A percentile compares a stretch with the other conserved stretches of the same genome.
phyloP scores from a whole-genome alignment of 2,888 invertebrate genomes.

The Syrista parreyssii region DNA sequence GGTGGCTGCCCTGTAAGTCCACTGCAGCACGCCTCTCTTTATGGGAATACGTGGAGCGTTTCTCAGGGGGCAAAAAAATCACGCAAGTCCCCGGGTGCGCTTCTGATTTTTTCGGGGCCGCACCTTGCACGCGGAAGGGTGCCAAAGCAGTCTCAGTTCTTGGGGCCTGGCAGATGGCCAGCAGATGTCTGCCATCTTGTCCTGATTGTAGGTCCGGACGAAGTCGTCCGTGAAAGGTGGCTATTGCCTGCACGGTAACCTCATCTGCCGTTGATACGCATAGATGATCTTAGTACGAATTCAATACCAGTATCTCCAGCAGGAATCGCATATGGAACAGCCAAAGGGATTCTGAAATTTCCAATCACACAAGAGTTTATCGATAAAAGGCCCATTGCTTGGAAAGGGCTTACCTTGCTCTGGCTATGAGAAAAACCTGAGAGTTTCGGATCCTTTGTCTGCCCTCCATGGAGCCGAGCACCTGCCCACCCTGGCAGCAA shows the following conservation, averaged over 20 bases:
- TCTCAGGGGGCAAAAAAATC: background rate
- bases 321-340: too few species aligned
- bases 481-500: slow-evolving; percentile 47
- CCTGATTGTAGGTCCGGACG: slow-evolving; percentile 49
- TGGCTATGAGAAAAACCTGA: slow-evolving; percentile 17
- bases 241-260: background rate
- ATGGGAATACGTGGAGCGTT: too few species aligned
- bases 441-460: slow-evolving; percentile 42
- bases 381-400: too few species aligned
- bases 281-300: background rate
- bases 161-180: slow-evolving; percentile 51
- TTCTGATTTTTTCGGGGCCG: slow-evolving; percentile 15
- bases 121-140: slow-evolving; percentile 18
- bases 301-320: background rate
- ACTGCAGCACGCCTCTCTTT: too few species aligned
- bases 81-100: background rate
- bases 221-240: slow-evolving; percentile 43
- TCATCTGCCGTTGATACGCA: background rate
- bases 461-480: slow-evolving; percentile 37
- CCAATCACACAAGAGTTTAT: too few species aligned
- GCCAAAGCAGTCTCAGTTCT: slow-evolving; percentile 6
- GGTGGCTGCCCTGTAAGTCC: too few species aligned
- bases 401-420: too few species aligned
- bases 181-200: slow-evolving; percentile 49
- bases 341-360: too few species aligned